Evolutionary conservation across 2,888 invertebrate species (phyloP).

Genomic region (Leucophora obtusa): DNA sequence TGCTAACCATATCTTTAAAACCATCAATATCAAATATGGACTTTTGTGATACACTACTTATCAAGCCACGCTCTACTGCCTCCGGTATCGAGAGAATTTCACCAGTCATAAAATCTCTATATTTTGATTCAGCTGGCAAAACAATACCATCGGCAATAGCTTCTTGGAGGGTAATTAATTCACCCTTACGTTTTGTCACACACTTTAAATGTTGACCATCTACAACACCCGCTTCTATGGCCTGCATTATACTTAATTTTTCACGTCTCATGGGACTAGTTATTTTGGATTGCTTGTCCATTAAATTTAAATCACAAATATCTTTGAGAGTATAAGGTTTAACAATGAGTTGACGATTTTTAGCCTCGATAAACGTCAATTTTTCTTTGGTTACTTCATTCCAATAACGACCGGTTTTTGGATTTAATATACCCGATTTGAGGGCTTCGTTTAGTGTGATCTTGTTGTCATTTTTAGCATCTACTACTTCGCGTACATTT

Average conservation of each 20-base stretch:
- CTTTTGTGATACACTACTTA: constrained; percentile 91
- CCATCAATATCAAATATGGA: constrained; percentile 96
- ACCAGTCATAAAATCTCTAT: constrained; percentile 86
- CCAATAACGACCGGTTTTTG: constrained; percentile 89
- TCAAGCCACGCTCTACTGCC: constrained; percentile 92
- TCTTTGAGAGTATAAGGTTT: constrained; percentile 97
- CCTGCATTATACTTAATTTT: constrained; percentile 89
- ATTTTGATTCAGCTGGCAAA: constrained; percentile 85
- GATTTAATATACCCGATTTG: constrained; percentile 87
- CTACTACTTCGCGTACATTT: constrained; percentile 89
- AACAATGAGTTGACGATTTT: constrained; percentile 87
- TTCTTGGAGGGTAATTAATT: constrained; percentile 90
- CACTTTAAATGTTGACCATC: constrained; percentile 92
- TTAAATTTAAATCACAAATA: constrained; percentile 87
- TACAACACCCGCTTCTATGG: constrained; percentile 91
- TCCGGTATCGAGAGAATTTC: constrained; percentile 88
- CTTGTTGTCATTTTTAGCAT: constrained; percentile 88
- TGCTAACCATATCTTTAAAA: constrained; percentile 89
- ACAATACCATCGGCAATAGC: constrained; percentile 91
- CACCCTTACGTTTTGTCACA: constrained; percentile 88
- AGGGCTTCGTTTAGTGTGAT: constrained; percentile 91
- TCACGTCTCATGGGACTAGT: constrained; percentile 88
- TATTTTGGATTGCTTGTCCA: constrained; percentile 86
- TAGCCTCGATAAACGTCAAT: constrained; percentile 89
- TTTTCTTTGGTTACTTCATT: constrained; percentile 87